Evolutionary conservation across 2,797 vertebrate genomes (phyloP), one percentile per base, ranked within the genome.

Genomic region (Uromys caudimaculatus): DNA sequence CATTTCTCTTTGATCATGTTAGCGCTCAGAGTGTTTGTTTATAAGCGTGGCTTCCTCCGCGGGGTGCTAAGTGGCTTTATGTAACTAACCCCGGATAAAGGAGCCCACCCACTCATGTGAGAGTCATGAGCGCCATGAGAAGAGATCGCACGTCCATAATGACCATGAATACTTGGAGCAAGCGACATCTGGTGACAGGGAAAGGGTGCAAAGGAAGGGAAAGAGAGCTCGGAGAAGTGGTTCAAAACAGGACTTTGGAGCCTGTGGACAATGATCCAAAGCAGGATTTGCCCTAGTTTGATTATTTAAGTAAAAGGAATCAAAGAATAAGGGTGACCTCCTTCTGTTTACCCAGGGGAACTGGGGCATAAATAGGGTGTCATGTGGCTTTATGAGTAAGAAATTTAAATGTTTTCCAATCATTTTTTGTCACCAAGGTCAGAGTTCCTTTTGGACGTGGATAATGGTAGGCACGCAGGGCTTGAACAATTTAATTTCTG

Each of bases 261-360:
- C 62, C 73, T 89, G 54, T 56, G 77, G 73, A 67, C 17, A 23
- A 83, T 29, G 50, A 71, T 44, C 81, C 6, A 44, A 10, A 86
- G 58, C 13, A 75, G 73, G 41, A 78, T 69, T 87, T 91, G 54
- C 27, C 75, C 85, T 77, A 86, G 62, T 71, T 71, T 50, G 35
- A 86, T 97, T 96, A 84, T 94, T 92, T 96, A 85, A 96, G 71
- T n/a, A 84, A 87, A 95, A 89, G 82, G 92, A 91, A 87, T 17
- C 47, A 82, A 32, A 35, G 60, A 93, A 64, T 47, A 78, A 56
- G 73, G 58, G n/a, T 90, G 92, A 90, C 73, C 81, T 93, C 89
- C 44, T 88, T 87, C 89, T 35, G 21, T 76, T 69, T 90, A 29
- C 75, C 62, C 76, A 77, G 87, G 29, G 14, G 64, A n/a, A 93